Conservation (phyloP, 2,888 invertebrate species). For the Tetragonisca angustula region DNA sequence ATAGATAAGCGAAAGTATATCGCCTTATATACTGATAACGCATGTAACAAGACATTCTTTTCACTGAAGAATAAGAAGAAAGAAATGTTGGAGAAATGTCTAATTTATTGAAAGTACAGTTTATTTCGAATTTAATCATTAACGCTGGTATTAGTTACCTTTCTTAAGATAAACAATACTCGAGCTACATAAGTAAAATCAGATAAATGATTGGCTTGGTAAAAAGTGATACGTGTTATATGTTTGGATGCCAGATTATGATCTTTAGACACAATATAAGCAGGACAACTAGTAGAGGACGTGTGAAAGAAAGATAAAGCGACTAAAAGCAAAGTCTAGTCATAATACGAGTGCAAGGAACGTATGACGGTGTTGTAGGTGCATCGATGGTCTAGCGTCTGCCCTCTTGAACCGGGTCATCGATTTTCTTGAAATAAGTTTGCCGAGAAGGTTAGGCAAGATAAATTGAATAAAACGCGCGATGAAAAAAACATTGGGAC, state of each 20-base stretch:
- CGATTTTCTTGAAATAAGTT: slow-evolving; percentile 73
- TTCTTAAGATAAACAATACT: background rate
- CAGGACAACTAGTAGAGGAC: background rate
- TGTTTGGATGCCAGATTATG: slow-evolving; percentile 15
- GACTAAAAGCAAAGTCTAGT: slow-evolving; percentile 27
- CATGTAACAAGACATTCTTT: background rate
- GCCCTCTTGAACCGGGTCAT: slow-evolving; percentile 70
- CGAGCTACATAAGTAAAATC: background rate
- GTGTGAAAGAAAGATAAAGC: slow-evolving; percentile 15
- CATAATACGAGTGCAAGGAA: slow-evolving; percentile 46
- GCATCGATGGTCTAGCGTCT: slow-evolving; percentile 61
- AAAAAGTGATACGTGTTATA: slow-evolving; percentile 6
- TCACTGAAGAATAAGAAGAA: background rate
- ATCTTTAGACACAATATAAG: slow-evolving; percentile 1
- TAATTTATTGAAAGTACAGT: background rate
- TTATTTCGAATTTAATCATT: background rate
- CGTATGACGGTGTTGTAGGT: slow-evolving; percentile 52
- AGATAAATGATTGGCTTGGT: background rate
- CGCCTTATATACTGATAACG: background rate
- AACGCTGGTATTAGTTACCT: background rate
- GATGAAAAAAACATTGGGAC: slow-evolving; percentile 10
- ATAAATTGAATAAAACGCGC: slow-evolving; percentile 59
- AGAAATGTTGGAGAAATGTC: background rate
- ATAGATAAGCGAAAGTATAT: background rate
- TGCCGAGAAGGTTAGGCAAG: slow-evolving; percentile 58